These are phyloP conservation scores for Pyrgilauda ruficollis DNA, from an alignment of 2,113 vertebrate species.

Conservation along the genomic window DNA sequence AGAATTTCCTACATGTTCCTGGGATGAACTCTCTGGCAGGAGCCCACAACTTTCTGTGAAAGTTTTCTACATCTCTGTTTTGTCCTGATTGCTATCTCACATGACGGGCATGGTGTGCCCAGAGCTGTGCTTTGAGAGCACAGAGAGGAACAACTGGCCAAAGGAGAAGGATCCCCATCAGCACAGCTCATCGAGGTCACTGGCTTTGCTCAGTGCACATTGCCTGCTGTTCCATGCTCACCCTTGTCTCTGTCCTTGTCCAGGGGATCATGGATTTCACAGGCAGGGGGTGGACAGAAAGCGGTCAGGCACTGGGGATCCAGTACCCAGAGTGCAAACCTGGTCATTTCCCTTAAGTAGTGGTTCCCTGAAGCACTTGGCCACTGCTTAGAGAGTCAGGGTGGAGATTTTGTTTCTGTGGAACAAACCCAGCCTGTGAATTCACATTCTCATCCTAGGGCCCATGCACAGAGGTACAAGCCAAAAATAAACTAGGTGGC, in stretches of 20 bases:
- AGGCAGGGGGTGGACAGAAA: accelerated
- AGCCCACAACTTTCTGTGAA: not conserved
- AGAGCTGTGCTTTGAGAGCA: not conserved
- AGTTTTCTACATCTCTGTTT: not conserved
- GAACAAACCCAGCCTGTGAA: not conserved
- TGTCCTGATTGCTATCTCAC: not conserved
- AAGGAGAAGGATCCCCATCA: not conserved
- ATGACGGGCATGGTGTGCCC: not conserved
- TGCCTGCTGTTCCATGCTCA: not conserved
- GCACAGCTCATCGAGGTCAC: not conserved
- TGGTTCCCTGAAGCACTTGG: not conserved
- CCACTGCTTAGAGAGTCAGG: not conserved
- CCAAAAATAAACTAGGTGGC: not conserved
- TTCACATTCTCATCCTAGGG: not conserved
- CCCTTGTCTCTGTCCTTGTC: not conserved
- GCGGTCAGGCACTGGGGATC: not conserved
- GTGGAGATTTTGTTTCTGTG: not conserved
- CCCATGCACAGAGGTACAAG: not conserved
- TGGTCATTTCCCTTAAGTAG: not conserved
- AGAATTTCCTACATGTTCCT: not conserved
- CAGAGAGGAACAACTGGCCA: not conserved
- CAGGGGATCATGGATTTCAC: not conserved
- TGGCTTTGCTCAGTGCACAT: not conserved
- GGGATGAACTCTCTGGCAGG: not conserved
- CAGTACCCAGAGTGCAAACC: not conserved